A percentile compares a stretch with the other conserved stretches of the same genome.
These are phyloP conservation scores for Apus apus DNA, from an alignment of 2,113 vertebrate genomes.

Conservation along the genomic window DNA sequence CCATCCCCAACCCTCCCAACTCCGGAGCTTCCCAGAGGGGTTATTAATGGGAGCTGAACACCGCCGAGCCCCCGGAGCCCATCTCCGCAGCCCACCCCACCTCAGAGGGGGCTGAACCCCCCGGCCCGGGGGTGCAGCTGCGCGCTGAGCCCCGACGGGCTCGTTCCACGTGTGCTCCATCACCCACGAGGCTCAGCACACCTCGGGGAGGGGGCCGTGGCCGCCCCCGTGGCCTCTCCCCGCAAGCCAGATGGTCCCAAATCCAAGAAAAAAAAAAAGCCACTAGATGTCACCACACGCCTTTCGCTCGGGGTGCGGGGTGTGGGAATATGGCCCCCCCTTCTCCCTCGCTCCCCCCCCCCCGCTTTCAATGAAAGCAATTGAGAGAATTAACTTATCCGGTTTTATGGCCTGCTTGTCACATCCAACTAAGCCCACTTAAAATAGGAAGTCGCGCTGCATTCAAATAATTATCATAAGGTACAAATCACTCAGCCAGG, in stretches of 20 bases:
- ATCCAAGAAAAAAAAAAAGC: constrained; percentile 58
- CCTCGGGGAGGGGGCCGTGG: rapidly evolving
- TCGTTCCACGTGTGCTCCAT: background rate
- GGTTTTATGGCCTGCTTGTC: constrained; percentile 61
- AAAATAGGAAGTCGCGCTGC: constrained; percentile 39
- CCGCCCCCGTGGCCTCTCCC: background rate
- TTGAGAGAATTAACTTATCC: constrained; percentile 53
- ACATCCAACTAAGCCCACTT: constrained; percentile 67
- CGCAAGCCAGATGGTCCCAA: constrained; percentile 14
- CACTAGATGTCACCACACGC: constrained; percentile 80
- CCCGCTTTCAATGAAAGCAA: constrained; percentile 49
- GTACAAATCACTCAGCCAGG: background rate
- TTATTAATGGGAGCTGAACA: constrained; percentile 84
- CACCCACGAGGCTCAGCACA: background rate
- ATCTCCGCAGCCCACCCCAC: background rate
- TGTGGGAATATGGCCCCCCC: background rate
- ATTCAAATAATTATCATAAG: constrained; percentile 46
- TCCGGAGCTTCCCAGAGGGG: constrained; percentile 72
- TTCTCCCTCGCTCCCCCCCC: rapidly evolving
- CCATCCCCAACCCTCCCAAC: constrained; percentile 77
- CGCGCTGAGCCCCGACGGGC: background rate
- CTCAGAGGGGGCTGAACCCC: background rate
- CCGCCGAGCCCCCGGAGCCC: background rate
- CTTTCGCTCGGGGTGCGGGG: constrained; percentile 46
- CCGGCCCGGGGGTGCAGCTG: background rate